Evolutionary conservation across 2,888 invertebrate genomes (phyloP).

Genomic region (Pherbina coryleti): DNA sequence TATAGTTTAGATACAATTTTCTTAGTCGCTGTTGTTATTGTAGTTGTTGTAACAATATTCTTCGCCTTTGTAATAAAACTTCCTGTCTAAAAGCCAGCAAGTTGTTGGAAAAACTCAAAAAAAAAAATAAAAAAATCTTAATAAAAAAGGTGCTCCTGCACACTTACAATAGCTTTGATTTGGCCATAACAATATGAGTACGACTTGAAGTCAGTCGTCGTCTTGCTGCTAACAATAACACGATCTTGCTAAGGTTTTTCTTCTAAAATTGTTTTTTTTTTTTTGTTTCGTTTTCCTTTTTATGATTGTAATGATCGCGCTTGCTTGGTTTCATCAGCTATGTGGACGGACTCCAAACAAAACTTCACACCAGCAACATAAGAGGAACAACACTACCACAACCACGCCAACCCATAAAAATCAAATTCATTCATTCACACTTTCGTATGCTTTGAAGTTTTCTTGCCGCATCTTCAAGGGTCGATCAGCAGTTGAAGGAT

Average conservation of each 20-base stretch:
- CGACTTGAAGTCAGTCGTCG: background rate
- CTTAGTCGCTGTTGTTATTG: conserved; percentile 1
- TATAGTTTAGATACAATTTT: conserved; percentile 51
- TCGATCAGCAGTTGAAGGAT: background rate
- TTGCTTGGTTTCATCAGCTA: conserved; percentile 15
- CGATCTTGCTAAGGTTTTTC: conserved; percentile 29
- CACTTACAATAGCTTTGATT: conserved; percentile 33
- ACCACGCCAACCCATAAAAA: conserved; percentile 26
- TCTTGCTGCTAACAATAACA: conserved; percentile 34
- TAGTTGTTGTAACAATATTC: conserved; percentile 1
- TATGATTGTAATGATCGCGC: background rate
- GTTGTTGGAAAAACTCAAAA: background rate
- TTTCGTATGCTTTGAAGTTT: conserved; percentile 30
- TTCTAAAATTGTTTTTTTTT: background rate
- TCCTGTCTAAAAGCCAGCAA: conserved; percentile 12
- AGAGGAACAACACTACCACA: conserved; percentile 9
- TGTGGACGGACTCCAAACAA: background rate
- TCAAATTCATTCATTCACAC: conserved; percentile 41
- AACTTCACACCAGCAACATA: background rate
- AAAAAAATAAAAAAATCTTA: background rate
- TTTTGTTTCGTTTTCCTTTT: background rate
- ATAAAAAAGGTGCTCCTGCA: conserved; percentile 10
- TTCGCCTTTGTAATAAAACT: conserved; percentile 30
- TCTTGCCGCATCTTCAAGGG: conserved; percentile 12
- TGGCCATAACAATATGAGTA: conserved; percentile 15